Percentiles rank a stretch among this genome's conserved stretches.
These are phyloP conservation scores for Oreohelix idahoensis DNA, from an alignment of 1,140 invertebrate genomes.

Conservation along the genomic window DNA sequence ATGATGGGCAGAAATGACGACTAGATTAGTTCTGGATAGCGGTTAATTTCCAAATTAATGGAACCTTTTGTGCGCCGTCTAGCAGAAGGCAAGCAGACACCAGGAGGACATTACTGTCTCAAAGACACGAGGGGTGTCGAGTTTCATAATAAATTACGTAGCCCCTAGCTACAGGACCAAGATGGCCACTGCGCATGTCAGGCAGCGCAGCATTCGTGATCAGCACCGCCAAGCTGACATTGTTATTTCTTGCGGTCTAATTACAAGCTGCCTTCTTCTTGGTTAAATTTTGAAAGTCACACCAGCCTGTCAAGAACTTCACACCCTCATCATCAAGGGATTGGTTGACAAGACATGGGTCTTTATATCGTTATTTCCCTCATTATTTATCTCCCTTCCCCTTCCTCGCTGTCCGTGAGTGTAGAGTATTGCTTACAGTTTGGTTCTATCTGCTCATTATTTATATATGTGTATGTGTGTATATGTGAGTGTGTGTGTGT, in stretches of 20 bases:
- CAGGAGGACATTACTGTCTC: neutral
- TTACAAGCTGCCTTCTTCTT: neutral
- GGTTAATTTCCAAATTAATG: slow-evolving; percentile 29
- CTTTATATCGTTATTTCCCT: no score
- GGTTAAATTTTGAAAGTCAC: neutral
- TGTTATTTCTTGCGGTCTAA: neutral
- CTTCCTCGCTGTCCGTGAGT: no score
- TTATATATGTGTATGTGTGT: no score
- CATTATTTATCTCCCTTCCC: no score
- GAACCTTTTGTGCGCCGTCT: slow-evolving; percentile 4
- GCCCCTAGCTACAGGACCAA: slow-evolving; percentile 18
- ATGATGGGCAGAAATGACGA: neutral
- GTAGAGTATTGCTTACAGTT: no score
- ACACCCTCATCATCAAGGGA: neutral
- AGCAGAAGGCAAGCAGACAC: neutral
- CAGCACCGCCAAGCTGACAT: neutral
- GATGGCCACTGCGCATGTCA: neutral
- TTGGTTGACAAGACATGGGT: no score
- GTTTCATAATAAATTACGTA: slow-evolving; percentile 34
- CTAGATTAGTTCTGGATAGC: slow-evolving; percentile 10
- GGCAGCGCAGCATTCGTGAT: neutral
- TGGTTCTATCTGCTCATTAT: no score
- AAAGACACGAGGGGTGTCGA: slow-evolving; percentile 19
- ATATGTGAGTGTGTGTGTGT: no score
- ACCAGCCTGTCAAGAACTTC: neutral